Conservation (phyloP, 2,888 invertebrate genomes). For the Noctua janthe region DNA sequence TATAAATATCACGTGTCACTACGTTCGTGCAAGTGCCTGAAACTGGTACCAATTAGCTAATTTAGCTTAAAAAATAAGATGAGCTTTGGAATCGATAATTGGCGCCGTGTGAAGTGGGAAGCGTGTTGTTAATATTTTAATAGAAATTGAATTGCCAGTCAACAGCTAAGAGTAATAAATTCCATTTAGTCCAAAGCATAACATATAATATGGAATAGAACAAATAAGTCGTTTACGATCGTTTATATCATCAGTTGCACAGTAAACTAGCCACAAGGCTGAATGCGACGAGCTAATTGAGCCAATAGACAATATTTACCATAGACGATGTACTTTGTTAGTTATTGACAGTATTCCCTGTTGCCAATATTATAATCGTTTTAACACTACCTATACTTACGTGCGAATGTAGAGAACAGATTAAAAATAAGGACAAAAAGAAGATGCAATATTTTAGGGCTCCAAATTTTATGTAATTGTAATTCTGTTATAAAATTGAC, state of each 20-base stretch:
- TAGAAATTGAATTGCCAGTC: not conserved
- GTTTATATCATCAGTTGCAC: slow-evolving; percentile 57
- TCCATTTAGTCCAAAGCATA: not conserved
- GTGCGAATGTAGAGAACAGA: no score
- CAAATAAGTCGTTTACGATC: slow-evolving; percentile 54
- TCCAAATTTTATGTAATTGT: no score
- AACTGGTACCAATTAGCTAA: no score
- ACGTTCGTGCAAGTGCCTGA: no score
- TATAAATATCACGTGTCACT: no score
- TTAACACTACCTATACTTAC: not conserved
- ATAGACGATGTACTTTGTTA: slow-evolving; percentile 23
- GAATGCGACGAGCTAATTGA: slow-evolving; percentile 57
- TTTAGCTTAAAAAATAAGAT: no score
- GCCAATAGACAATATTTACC: slow-evolving; percentile 59
- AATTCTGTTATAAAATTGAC: no score
- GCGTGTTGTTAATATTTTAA: no score
- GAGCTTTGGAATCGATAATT: no score
- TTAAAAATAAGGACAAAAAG: no score
- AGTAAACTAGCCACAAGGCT: slow-evolving; percentile 70
- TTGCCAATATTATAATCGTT: slow-evolving; percentile 1
- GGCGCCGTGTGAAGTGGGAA: no score
- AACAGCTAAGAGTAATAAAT: not conserved
- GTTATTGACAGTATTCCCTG: slow-evolving; percentile 19
- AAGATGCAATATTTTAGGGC: no score
- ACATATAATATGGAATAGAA: not conserved